Conservation (phyloP, 2,113 vertebrate genomes). For the Pseudolaguvia tuberculata region DNA sequence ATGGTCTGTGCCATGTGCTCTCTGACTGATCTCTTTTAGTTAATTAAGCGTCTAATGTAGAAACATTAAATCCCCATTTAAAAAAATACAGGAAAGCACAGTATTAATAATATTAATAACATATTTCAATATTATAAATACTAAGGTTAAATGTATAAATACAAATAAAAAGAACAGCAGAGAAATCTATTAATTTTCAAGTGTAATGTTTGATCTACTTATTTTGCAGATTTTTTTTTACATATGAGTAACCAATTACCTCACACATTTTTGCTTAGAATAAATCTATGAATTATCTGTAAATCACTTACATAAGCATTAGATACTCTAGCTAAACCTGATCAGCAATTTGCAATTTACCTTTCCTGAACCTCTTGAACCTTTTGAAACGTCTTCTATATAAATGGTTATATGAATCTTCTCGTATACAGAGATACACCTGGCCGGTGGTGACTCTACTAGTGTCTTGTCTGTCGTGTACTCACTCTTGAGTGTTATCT, state of each 20-base stretch:
- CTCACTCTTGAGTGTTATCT: constrained; percentile 46
- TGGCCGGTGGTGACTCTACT: constrained; percentile 33
- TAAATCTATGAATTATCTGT: neutral
- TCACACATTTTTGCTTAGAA: neutral
- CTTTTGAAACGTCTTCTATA: constrained; percentile 42
- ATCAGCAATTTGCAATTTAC: neutral
- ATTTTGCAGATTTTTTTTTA: too few species aligned
- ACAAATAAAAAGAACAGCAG: neutral
- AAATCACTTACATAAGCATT: neutral
- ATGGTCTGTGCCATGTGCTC: constrained; percentile 61
- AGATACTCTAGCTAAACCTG: neutral
- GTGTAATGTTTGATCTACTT: neutral
- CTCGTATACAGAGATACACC: constrained; percentile 34
- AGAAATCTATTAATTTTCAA: neutral
- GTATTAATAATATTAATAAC: neutral
- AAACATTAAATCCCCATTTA: neutral
- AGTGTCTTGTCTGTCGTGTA: constrained; percentile 42
- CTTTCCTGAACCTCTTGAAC: neutral
- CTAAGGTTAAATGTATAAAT: too few species aligned
- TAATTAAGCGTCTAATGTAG: neutral
- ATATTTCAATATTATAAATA: too few species aligned
- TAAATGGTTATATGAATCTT: constrained; percentile 4
- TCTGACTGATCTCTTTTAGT: constrained; percentile 26
- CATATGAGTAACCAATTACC: too few species aligned
- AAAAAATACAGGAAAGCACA: neutral